phyloP scores from a whole-genome alignment of 2,888 invertebrate genomes.

The Leptopilina myrica region DNA sequence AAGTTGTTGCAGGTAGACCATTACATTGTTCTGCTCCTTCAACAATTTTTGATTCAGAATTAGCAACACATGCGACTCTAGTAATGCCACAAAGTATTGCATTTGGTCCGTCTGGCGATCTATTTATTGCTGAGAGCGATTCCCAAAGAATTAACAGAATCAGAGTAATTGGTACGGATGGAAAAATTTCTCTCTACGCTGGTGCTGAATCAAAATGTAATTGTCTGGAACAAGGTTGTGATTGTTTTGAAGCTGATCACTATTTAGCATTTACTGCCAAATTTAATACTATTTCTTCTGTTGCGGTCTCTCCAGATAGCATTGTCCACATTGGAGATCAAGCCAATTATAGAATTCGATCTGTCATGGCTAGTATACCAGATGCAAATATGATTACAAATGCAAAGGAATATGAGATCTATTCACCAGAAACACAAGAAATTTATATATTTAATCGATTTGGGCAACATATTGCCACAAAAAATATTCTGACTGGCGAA shows the following conservation, averaged over 20 bases:
- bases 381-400: constrained; percentile 83
- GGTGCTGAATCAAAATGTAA: constrained; percentile 96
- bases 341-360: constrained; percentile 91
- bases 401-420: constrained; percentile 93
- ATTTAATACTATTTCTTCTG: constrained; percentile 95
- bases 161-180: constrained; percentile 93
- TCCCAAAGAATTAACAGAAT: constrained; percentile 95
- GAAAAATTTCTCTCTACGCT: constrained; percentile 94
- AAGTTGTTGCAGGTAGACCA: constrained; percentile 95
- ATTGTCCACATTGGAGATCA: constrained; percentile 97
- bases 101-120: constrained; percentile 93
- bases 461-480: constrained; percentile 96
- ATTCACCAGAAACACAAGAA: constrained; percentile 96
- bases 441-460: constrained; percentile 95
- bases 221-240: constrained; percentile 93
- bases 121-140: constrained; percentile 97
- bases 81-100: constrained; percentile 97
- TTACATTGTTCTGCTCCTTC: constrained; percentile 93
- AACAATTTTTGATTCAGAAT: constrained; percentile 88
- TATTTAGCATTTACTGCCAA: constrained; percentile 94
- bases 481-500: constrained; percentile 96
- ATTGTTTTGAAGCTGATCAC: constrained; percentile 95
- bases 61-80: constrained; percentile 93
- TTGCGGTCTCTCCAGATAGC: constrained; percentile 95
- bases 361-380: constrained; percentile 93